Percentiles rank a stretch among this genome's conserved stretches.
Evolutionary conservation across 2,113 vertebrate genomes (phyloP).

Genomic region (Zootoca vivipara): DNA sequence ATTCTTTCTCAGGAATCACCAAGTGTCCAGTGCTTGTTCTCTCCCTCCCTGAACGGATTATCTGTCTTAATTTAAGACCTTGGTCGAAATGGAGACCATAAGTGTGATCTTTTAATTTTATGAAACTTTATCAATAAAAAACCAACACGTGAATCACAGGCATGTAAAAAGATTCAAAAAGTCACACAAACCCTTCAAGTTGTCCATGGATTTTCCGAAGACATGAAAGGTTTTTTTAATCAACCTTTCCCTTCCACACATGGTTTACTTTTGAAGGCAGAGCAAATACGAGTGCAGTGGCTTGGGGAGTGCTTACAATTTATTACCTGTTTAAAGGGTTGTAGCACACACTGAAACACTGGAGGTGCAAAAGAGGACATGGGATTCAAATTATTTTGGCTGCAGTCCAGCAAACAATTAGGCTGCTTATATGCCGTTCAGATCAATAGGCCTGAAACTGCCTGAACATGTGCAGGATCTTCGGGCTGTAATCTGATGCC

Average conservation of each 20-base stretch:
- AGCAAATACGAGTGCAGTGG: not conserved
- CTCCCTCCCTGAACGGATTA: constrained; percentile 65
- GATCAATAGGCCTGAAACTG: not conserved
- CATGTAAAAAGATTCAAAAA: constrained; percentile 65
- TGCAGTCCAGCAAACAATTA: not conserved
- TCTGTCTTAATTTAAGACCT: constrained; percentile 68
- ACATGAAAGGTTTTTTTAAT: constrained; percentile 20
- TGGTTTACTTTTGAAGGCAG: constrained; percentile 41
- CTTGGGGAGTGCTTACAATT: not conserved
- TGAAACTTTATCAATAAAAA: not conserved
- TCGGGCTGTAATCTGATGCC: not conserved
- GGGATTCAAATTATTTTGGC: not conserved
- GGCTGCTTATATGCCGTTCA: not conserved
- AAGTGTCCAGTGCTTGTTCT: constrained; percentile 67
- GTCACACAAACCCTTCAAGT: constrained; percentile 48
- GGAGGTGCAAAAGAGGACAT: constrained; percentile 26
- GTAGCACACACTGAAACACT: not conserved
- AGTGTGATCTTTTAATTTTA: constrained; percentile 78
- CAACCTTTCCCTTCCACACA: constrained; percentile 43
- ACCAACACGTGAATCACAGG: constrained; percentile 65
- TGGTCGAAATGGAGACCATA: constrained; percentile 69
- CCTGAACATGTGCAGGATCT: not conserved
- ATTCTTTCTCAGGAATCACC: constrained; percentile 80
- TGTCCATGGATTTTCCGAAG: constrained; percentile 43
- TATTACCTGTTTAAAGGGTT: not conserved